These are phyloP conservation scores for Scomber colias DNA, from an alignment of 2,113 vertebrate genomes.

Conservation along the genomic window DNA sequence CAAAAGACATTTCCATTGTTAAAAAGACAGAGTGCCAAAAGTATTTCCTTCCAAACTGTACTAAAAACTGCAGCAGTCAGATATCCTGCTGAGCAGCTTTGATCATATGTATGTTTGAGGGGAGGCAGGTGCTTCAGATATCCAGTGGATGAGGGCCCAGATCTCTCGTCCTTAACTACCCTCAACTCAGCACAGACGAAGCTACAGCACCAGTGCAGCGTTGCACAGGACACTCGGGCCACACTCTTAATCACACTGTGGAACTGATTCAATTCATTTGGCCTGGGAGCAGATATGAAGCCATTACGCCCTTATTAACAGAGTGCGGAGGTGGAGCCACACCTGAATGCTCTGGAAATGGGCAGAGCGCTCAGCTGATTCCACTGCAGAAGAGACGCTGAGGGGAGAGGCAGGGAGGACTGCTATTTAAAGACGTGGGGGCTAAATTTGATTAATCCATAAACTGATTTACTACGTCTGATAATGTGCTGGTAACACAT, in stretches of 20 bases:
- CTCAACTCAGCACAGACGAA: conserved; percentile 14
- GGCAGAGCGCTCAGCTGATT: conserved; percentile 61
- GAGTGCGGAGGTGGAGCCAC: conserved; percentile 74
- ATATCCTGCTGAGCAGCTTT: conserved; percentile 40
- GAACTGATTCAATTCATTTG: conserved; percentile 80
- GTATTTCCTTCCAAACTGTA: conserved; percentile 28
- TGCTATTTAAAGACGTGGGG: conserved; percentile 58
- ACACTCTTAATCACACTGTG: conserved; percentile 71
- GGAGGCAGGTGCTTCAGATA: conserved; percentile 40
- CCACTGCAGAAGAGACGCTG: conserved; percentile 20
- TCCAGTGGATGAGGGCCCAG: background rate
- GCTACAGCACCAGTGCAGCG: conserved; percentile 3
- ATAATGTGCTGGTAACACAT: conserved; percentile 79
- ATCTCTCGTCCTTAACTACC: conserved; percentile 10
- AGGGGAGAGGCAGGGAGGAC: background rate
- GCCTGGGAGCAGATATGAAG: conserved; percentile 72
- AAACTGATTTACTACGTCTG: conserved; percentile 80
- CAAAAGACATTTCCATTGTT: conserved; percentile 30
- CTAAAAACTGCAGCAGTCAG: conserved; percentile 31
- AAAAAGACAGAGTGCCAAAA: conserved; percentile 14
- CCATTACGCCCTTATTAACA: conserved; percentile 79
- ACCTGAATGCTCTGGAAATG: conserved; percentile 77
- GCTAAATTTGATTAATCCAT: conserved; percentile 83
- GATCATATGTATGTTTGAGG: conserved; percentile 50
- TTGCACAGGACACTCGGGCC: conserved; percentile 19